Conservation (phyloP, 2,797 vertebrate genomes). For the Acanthurus tractus region DNA sequence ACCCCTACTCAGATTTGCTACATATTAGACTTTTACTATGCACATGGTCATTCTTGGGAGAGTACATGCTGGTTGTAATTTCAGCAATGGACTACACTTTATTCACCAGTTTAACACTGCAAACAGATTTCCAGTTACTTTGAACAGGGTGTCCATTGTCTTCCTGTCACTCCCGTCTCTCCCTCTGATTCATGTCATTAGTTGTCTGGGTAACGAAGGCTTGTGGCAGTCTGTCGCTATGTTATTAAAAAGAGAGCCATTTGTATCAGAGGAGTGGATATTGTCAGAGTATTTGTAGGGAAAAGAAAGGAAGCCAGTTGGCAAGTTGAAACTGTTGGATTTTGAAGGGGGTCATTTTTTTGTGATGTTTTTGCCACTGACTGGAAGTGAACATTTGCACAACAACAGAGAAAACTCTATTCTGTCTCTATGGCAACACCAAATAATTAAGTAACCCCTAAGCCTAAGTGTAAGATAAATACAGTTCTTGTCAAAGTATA, state of each 20-base stretch:
- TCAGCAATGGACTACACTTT: constrained; percentile 1
- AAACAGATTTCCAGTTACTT: constrained; percentile 46
- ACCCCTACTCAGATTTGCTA: background rate
- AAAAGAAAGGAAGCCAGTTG: constrained; percentile 68
- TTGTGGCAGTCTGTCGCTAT: constrained; percentile 63
- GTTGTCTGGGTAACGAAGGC: constrained; percentile 79
- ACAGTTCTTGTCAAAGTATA: constrained; percentile 16
- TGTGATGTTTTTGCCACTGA: constrained; percentile 60
- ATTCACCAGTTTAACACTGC: constrained; percentile 17
- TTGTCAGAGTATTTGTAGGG: constrained; percentile 58
- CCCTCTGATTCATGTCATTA: constrained; percentile 71
- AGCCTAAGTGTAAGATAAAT: constrained; percentile 41
- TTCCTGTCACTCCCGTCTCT: constrained; percentile 54
- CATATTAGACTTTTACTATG: background rate
- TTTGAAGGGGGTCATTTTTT: constrained; percentile 78
- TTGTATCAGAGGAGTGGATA: constrained; percentile 66
- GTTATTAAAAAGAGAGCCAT: constrained; percentile 76
- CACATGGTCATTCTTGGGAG: background rate
- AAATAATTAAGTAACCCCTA: constrained; percentile 37
- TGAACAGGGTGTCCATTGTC: constrained; percentile 51
- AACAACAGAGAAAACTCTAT: constrained; percentile 74
- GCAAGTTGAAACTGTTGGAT: constrained; percentile 72
- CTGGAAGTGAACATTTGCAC: constrained; percentile 65
- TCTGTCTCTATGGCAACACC: constrained; percentile 81
- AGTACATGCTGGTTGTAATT: constrained; percentile 12